A percentile compares a stretch with the other conserved stretches of the same genome.
phyloP scores from a whole-genome alignment of 2,113 vertebrate genomes.

The Malurus elegans region DNA sequence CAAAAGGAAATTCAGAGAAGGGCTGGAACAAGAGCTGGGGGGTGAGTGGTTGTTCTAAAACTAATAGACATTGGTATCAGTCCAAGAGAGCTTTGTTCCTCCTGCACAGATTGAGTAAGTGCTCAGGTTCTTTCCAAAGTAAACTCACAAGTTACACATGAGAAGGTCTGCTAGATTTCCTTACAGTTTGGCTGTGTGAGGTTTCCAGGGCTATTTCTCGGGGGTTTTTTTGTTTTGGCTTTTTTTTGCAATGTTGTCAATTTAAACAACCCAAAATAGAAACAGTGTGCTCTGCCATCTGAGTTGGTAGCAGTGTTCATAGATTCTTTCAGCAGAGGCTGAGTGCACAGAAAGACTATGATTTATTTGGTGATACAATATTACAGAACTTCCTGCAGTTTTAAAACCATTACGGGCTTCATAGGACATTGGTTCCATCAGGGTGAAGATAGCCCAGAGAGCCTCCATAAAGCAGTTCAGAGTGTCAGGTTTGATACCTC shows the following conservation, averaged over 20 bases:
- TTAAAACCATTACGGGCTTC: rapidly evolving
- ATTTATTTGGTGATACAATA: not conserved
- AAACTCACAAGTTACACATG: not conserved
- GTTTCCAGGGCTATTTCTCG: not conserved
- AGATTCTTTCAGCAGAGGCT: not conserved
- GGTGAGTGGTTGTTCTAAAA: not conserved
- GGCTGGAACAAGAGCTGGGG: not conserved
- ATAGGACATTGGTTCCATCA: rapidly evolving
- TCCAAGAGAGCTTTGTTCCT: not conserved
- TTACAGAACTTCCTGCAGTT: not conserved
- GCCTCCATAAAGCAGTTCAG: not conserved
- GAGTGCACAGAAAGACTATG: not conserved
- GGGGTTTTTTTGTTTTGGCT: not conserved
- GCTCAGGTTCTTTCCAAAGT: not conserved
- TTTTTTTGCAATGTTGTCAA: not conserved
- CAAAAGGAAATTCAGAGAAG: not conserved
- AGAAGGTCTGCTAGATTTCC: not conserved
- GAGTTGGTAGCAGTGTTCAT: not conserved
- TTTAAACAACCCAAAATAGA: not conserved
- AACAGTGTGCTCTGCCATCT: not conserved
- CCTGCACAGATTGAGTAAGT: not conserved
- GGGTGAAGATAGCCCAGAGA: not conserved
- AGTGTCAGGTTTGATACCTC: not conserved
- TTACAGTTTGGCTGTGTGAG: not conserved
- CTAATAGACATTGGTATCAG: not conserved